phyloP scores from a whole-genome alignment of 2,888 invertebrate species.

The Drepana falcataria region DNA sequence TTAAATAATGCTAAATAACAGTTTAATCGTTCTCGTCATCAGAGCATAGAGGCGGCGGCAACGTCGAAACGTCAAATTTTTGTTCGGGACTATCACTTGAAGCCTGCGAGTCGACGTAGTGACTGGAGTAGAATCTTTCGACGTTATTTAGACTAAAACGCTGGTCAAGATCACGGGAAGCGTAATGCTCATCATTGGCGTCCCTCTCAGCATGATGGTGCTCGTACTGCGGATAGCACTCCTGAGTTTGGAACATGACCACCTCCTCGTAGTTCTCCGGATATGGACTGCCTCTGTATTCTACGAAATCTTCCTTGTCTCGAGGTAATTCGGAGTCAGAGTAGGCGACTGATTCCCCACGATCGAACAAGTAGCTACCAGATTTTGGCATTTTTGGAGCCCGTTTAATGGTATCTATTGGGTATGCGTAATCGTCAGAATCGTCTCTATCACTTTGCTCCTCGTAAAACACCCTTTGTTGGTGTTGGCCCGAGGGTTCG shows the following conservation, averaged over 20 bases:
- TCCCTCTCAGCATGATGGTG: constrained; percentile 44
- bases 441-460: constrained; percentile 71
- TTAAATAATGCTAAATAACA: constrained; percentile 15
- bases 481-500: constrained; percentile 56
- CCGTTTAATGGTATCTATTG: constrained; percentile 71
- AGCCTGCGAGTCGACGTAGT: constrained; percentile 80
- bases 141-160: constrained; percentile 73
- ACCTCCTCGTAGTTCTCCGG: constrained; percentile 68
- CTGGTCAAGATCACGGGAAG: constrained; percentile 60
- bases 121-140: constrained; percentile 70
- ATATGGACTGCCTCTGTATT: constrained; percentile 67
- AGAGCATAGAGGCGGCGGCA: constrained; percentile 87
- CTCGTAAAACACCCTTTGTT: constrained; percentile 53
- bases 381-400: constrained; percentile 68
- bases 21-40: constrained; percentile 83
- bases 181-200: constrained; percentile 42
- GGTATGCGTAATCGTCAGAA: constrained; percentile 72
- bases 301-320: constrained; percentile 67
- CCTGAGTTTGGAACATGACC: constrained; percentile 69
- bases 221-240: constrained; percentile 70
- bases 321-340: constrained; percentile 65
- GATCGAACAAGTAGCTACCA: constrained; percentile 62
- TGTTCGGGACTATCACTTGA: constrained; percentile 84
- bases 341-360: constrained; percentile 65
- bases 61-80: constrained; percentile 84